Percentiles rank a stretch among this genome's conserved stretches.
These are phyloP conservation scores for Heteronetta atricapilla DNA, from an alignment of 2,113 vertebrate genomes.

Conservation along the genomic window DNA sequence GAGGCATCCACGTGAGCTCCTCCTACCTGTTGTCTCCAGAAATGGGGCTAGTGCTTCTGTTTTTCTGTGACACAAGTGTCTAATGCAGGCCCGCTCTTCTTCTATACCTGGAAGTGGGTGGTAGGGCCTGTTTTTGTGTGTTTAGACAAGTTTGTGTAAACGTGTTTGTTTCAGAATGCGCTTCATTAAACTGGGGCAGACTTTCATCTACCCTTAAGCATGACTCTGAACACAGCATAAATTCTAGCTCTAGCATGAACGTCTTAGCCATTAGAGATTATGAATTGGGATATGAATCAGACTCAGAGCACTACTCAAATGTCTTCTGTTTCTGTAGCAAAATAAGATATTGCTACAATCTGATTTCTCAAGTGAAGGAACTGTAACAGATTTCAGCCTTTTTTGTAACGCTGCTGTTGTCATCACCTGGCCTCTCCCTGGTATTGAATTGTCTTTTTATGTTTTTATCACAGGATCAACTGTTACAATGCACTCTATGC, in stretches of 20 bases:
- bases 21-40: neutral
- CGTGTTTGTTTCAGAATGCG: neutral
- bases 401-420: neutral
- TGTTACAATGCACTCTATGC: conserved; percentile 94
- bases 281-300: neutral
- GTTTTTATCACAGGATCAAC: conserved; percentile 86
- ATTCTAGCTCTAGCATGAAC: neutral
- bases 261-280: neutral
- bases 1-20: neutral
- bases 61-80: neutral
- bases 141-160: neutral
- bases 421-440: neutral
- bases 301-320: neutral
- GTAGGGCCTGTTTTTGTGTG: neutral
- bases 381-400: neutral
- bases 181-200: neutral
- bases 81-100: neutral
- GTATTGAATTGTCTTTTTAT: neutral
- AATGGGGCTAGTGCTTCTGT: neutral
- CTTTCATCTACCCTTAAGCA: neutral
- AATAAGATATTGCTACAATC: conserved; percentile 13
- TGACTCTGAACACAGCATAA: neutral
- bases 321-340: conserved; percentile 1
- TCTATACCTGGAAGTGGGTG: neutral
- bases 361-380: neutral